Conservation (phyloP, 2,888 invertebrate species). For the Pristionchus entomophagus region DNA sequence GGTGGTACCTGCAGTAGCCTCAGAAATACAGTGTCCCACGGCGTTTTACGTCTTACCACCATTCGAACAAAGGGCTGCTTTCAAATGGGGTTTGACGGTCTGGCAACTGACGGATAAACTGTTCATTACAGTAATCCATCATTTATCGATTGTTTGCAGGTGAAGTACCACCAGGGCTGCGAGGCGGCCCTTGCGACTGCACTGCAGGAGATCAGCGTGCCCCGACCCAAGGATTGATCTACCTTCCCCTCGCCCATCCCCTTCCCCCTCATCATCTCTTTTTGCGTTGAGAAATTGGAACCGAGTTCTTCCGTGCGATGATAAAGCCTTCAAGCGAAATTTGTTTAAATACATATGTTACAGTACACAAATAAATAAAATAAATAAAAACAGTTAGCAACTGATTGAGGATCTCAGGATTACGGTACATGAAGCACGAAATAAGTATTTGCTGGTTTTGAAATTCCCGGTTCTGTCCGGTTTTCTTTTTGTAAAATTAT, state of each 20-base stretch:
- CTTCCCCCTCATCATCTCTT: neutral
- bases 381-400: neutral
- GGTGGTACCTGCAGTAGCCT: neutral
- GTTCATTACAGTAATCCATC: neutral
- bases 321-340: neutral
- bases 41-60: no score
- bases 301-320: neutral
- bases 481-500: neutral
- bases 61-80: no score
- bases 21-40: no score
- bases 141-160: neutral
- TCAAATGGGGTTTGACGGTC: no score
- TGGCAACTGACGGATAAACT: no score
- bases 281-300: neutral
- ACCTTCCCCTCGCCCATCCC: neutral
- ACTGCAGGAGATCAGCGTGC: neutral
- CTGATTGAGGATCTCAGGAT: no score
- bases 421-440: no score
- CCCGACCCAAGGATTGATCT: slow-evolving; percentile 8
- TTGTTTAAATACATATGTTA: no score
- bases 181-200: neutral
- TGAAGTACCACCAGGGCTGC: slow-evolving; percentile 39
- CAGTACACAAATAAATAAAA: neutral
- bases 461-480: neutral
- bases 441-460: neutral